Percentiles rank a stretch among this genome's conserved stretches.
Evolutionary conservation across 2,113 vertebrate species (phyloP).

Genomic region (Prolemur simus): DNA sequence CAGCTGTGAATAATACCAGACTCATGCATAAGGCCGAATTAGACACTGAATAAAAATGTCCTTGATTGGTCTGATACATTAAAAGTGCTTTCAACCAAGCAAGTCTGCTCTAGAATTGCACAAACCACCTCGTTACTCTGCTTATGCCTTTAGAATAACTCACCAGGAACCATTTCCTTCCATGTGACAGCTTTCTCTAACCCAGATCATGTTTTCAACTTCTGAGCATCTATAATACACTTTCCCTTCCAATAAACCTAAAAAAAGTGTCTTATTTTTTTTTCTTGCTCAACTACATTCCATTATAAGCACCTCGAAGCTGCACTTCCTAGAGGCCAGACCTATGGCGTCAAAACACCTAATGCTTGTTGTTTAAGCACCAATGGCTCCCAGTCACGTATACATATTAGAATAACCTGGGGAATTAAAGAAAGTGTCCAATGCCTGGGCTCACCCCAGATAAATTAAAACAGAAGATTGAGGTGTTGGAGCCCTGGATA

Average conservation of each 20-base stretch:
- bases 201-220: neutral
- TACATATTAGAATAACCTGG: neutral
- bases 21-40: neutral
- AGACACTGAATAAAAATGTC: constrained; percentile 1
- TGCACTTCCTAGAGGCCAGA: neutral
- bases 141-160: neutral
- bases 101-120: neutral
- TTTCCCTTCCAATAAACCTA: neutral
- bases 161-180: neutral
- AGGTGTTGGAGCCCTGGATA: neutral
- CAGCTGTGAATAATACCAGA: neutral
- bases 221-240: neutral
- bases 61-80: neutral
- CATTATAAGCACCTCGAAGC: neutral
- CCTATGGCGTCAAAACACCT: neutral
- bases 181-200: neutral
- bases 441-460: neutral
- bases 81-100: constrained; percentile 11
- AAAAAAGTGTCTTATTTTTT: neutral
- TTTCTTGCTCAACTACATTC: neutral
- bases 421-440: neutral
- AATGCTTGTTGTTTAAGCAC: neutral
- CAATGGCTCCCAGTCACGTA: neutral
- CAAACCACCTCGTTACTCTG: neutral
- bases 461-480: neutral